These are phyloP conservation scores for Artibeus jamaicensis DNA, from an alignment of 2,797 vertebrate genomes.

Conservation along the genomic window DNA sequence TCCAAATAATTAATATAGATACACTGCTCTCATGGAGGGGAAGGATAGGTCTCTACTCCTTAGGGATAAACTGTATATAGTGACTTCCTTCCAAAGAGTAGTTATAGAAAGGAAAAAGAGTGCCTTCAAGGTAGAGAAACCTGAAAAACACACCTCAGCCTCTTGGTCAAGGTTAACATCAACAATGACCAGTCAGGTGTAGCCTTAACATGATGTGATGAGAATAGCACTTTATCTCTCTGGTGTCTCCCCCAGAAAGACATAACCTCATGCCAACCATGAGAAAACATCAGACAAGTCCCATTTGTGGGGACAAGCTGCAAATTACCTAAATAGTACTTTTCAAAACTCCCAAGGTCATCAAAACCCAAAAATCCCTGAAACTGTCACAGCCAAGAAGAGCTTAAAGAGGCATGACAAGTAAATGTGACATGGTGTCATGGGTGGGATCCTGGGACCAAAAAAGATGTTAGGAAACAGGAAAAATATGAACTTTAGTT, in stretches of 20 bases:
- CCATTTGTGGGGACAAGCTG: too few relatives aligned
- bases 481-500: not conserved
- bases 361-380: not conserved
- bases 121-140: too few relatives aligned
- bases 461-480: not conserved
- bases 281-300: not conserved
- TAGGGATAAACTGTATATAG: accelerated
- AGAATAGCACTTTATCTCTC: not conserved
- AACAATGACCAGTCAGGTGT: not conserved
- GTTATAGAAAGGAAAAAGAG: not conserved
- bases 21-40: not conserved
- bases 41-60: not conserved
- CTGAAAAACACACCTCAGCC: not conserved
- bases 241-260: not conserved
- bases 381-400: not conserved
- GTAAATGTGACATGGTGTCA: too few relatives aligned
- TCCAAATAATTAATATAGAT: not conserved
- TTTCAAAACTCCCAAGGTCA: not conserved
- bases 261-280: not conserved
- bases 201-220: not conserved
- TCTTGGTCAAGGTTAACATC: not conserved
- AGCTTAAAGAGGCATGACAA: not conserved
- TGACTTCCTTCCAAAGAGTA: not conserved
- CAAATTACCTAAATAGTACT: not conserved
- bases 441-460: not conserved